Conservation (phyloP, 2,888 invertebrate species). For the Tipula helvola region DNA sequence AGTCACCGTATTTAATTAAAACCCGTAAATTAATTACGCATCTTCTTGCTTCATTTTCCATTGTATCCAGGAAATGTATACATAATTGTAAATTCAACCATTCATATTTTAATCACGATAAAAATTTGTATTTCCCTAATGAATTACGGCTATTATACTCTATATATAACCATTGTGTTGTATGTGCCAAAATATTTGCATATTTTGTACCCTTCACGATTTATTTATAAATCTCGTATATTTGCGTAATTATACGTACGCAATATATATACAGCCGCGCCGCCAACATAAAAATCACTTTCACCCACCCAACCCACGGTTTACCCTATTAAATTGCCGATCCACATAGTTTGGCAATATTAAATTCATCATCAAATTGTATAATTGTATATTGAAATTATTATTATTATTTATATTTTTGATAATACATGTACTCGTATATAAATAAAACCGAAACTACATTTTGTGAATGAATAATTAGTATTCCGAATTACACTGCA, state of each 20-base stretch:
- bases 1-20: not conserved
- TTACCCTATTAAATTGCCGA: not conserved
- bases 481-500: not conserved
- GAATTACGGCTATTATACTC: not conserved
- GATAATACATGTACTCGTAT: not conserved
- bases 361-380: not conserved
- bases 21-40: not conserved
- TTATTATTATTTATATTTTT: not conserved
- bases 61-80: not conserved
- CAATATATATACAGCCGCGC: not conserved
- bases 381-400: not conserved
- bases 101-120: not conserved
- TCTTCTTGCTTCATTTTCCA: not conserved
- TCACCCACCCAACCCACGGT: not conserved
- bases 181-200: not conserved
- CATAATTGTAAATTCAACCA: not conserved
- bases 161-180: not conserved
- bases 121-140: not conserved
- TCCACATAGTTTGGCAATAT: not conserved
- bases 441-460: not conserved
- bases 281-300: not conserved
- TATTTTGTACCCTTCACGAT: not conserved
- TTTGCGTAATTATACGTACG: not conserved
- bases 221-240: not conserved
- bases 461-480: not conserved